A percentile compares a stretch with the other conserved stretches of the same genome.
phyloP scores from a whole-genome alignment of 2,888 invertebrate species.

The Trichopoda pennipes region DNA sequence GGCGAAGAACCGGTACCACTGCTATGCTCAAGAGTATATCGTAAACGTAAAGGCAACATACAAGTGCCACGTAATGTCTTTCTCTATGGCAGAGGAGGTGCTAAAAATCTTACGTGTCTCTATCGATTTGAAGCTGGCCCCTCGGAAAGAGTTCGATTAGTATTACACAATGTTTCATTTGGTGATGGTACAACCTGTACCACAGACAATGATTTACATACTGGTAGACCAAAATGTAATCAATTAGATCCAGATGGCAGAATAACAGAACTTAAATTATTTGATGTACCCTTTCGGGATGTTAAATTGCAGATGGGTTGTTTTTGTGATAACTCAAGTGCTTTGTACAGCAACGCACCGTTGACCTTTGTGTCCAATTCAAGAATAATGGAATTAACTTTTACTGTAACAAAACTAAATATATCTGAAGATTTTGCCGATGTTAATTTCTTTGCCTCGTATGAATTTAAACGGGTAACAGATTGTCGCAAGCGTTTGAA shows the following conservation, averaged over 20 bases:
- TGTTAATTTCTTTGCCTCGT: conserved; percentile 88
- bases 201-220: conserved; percentile 87
- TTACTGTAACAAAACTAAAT: conserved; percentile 87
- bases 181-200: conserved; percentile 85
- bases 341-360: conserved; percentile 83
- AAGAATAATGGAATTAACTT: conserved; percentile 87
- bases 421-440: conserved; percentile 91
- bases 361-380: conserved; percentile 85
- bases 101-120: conserved; percentile 87
- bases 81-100: conserved; percentile 91
- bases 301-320: conserved; percentile 87
- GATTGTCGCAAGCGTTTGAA: conserved; percentile 86
- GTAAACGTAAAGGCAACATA: conserved; percentile 85
- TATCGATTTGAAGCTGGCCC: conserved; percentile 88
- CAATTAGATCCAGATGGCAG: conserved; percentile 80
- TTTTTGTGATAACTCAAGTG: conserved; percentile 88
- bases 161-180: conserved; percentile 87
- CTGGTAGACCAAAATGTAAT: conserved; percentile 85
- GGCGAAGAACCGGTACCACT: conserved; percentile 81
- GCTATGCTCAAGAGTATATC: conserved; percentile 85
- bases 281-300: conserved; percentile 86
- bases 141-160: conserved; percentile 85
- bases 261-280: conserved; percentile 83
- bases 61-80: conserved; percentile 88
- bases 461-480: conserved; percentile 85